These are phyloP conservation scores for Cairina moschata DNA, from an alignment of 2,113 vertebrate species.

Conservation along the genomic window DNA sequence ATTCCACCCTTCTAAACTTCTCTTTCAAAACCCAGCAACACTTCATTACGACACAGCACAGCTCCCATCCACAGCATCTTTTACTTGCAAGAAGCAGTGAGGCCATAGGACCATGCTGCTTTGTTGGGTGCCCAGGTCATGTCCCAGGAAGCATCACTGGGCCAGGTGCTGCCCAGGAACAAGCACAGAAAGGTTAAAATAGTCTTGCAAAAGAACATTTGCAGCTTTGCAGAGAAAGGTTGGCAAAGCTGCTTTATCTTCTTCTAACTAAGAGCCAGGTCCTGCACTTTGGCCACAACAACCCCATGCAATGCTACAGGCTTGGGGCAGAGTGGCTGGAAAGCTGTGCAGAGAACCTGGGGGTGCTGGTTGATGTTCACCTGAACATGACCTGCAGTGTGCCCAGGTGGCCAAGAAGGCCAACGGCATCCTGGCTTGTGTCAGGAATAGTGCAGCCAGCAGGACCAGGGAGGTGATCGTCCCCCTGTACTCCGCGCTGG, in stretches of 20 bases:
- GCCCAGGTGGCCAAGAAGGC: too few relatives aligned
- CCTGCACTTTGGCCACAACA: too few relatives aligned
- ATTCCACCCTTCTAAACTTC: conserved; percentile 13
- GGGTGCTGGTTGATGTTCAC: too few relatives aligned
- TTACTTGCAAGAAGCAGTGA: background rate
- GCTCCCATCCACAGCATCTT: background rate
- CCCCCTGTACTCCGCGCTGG: too few relatives aligned
- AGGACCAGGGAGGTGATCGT: too few relatives aligned
- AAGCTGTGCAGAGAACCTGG: too few relatives aligned
- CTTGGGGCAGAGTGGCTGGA: too few relatives aligned
- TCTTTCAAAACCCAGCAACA: background rate
- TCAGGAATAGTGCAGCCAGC: too few relatives aligned
- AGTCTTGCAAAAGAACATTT: background rate
- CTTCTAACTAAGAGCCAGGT: background rate
- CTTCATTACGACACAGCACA: background rate
- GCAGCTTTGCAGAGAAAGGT: background rate
- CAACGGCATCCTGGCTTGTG: too few relatives aligned
- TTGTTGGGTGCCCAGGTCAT: background rate
- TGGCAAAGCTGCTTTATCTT: background rate
- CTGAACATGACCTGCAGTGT: too few relatives aligned
- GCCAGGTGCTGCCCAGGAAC: background rate
- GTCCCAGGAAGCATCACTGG: background rate
- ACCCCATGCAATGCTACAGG: too few relatives aligned
- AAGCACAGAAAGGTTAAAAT: background rate
- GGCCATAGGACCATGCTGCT: background rate